A percentile compares a stretch with the other conserved stretches of the same genome.
Conservation (phyloP, 2,113 vertebrate species). For the Sinocyclocheilus grahami region DNA sequence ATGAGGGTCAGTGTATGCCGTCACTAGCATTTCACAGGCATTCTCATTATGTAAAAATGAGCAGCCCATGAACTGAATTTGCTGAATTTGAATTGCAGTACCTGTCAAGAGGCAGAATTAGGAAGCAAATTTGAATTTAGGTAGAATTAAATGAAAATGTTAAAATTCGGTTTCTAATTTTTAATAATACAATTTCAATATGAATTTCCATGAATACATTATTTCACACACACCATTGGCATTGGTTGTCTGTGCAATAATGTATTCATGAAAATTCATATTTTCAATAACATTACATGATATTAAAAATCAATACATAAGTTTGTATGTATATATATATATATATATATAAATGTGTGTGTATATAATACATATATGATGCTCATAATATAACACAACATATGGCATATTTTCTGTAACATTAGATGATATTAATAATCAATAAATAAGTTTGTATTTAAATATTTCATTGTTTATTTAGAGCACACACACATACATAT, state of each 20-base stretch:
- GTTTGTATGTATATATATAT: no score
- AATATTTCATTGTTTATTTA: background rate
- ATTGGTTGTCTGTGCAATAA: background rate
- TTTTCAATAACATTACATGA: background rate
- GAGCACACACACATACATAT: background rate
- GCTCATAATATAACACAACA: no score
- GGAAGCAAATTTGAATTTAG: background rate
- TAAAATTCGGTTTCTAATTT: background rate
- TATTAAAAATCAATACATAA: background rate
- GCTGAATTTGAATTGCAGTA: background rate
- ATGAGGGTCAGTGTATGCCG: conserved; percentile 48
- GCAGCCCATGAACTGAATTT: no score
- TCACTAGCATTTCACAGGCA: conserved; percentile 44
- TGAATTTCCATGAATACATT: no score
- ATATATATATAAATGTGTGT: no score
- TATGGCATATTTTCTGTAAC: no score
- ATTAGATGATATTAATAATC: background rate
- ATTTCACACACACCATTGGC: background rate
- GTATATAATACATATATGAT: no score
- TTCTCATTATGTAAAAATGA: background rate
- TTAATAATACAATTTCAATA: background rate
- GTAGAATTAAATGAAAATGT: no score
- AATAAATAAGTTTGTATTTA: background rate
- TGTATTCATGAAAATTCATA: no score
- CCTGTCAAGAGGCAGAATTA: background rate